phyloP scores from a whole-genome alignment of 2,888 invertebrate species.

The Chrysotoxum bicinctum region DNA sequence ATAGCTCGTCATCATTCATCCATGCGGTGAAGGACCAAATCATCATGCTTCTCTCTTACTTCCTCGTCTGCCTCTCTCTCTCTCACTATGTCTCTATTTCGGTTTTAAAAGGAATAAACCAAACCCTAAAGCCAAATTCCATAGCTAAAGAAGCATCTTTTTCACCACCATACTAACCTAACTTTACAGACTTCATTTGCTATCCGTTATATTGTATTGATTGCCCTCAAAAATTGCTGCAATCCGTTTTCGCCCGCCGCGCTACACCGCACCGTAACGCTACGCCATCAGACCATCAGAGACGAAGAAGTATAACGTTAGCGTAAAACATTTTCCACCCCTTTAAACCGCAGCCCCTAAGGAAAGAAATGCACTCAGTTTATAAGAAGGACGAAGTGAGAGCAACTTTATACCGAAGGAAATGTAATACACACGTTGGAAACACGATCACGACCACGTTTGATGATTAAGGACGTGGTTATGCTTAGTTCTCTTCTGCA shows the following conservation, averaged over 20 bases:
- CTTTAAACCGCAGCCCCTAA: conserved; percentile 57
- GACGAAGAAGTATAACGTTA: background rate
- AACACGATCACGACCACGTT: conserved; percentile 65
- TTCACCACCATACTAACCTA: conserved; percentile 26
- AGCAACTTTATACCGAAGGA: conserved; percentile 44
- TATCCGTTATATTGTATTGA: conserved; percentile 67
- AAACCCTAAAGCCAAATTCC: conserved; percentile 16
- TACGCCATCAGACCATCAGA: background rate
- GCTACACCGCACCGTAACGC: too few relatives aligned
- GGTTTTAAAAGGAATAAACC: conserved; percentile 1
- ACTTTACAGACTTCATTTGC: conserved; percentile 70
- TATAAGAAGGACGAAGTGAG: background rate
- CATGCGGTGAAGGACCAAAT: background rate
- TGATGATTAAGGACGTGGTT: conserved; percentile 70
- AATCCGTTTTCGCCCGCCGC: conserved; percentile 41
- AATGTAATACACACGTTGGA: conserved; percentile 69
- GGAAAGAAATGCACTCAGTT: conserved; percentile 53
- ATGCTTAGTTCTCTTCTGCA: conserved; percentile 34
- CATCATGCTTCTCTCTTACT: background rate
- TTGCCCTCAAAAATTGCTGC: conserved; percentile 68
- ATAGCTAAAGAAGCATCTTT: conserved; percentile 27
- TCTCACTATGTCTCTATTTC: too few relatives aligned
- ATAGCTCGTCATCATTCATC: conserved; percentile 45
- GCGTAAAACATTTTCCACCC: conserved; percentile 34
- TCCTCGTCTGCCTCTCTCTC: background rate